phyloP scores from a whole-genome alignment of 2,113 vertebrate genomes.

The Mastomys coucha region DNA sequence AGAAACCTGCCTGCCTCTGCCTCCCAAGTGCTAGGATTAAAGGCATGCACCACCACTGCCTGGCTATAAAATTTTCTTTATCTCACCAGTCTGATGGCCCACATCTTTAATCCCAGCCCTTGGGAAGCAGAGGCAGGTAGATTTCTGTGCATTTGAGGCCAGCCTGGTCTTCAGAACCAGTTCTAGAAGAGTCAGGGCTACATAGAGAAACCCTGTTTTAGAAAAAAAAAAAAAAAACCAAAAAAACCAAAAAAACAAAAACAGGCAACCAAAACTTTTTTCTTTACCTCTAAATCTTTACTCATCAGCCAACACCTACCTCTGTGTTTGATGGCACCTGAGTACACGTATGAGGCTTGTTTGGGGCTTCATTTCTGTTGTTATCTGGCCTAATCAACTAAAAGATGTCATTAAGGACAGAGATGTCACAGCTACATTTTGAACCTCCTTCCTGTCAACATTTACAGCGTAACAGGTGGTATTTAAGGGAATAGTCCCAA shows the following conservation, averaged over 20 bases:
- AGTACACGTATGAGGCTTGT: neutral
- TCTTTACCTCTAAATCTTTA: neutral
- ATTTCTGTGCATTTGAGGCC: neutral
- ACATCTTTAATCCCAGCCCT: neutral
- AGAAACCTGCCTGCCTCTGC: no score
- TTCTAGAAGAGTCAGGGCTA: neutral
- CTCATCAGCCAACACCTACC: neutral
- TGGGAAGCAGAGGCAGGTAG: neutral
- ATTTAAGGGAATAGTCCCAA: neutral
- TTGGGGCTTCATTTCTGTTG: neutral
- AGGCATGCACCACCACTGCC: no score
- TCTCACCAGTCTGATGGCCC: neutral
- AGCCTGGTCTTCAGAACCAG: neutral
- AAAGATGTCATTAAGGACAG: neutral
- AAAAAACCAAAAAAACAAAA: neutral
- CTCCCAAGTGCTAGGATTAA: no score
- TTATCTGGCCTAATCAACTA: constrained; percentile 22
- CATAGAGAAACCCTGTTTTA: neutral
- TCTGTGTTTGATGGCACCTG: neutral
- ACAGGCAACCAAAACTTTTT: neutral
- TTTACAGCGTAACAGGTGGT: neutral
- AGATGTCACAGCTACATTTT: neutral
- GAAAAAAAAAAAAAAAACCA: no score
- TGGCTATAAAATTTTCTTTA: neutral
- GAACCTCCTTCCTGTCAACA: neutral